Percentiles rank a stretch among this genome's conserved stretches.
phyloP scores from a whole-genome alignment of 2,113 vertebrate genomes.

The Cardinalis cardinalis region DNA sequence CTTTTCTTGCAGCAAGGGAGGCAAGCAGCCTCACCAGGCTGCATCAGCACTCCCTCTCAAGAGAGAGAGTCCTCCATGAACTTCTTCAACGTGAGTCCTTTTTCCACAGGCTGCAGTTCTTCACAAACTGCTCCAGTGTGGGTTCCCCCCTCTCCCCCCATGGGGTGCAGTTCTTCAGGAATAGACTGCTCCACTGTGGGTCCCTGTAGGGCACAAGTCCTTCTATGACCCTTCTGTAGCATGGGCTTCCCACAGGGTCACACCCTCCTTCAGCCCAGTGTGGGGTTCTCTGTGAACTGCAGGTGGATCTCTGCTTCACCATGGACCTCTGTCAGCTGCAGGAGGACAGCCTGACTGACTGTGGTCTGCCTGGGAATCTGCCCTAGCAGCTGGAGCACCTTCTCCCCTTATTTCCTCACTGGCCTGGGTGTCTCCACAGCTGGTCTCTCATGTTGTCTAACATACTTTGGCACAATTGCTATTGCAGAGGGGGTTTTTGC shows the following conservation, averaged over 20 bases:
- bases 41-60: neutral
- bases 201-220: neutral
- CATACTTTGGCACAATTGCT: neutral
- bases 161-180: neutral
- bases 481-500: neutral
- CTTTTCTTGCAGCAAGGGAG: neutral
- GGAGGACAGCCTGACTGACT: neutral
- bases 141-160: rapidly evolving
- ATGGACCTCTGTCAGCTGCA: rapidly evolving
- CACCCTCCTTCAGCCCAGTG: rapidly evolving
- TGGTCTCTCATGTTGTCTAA: neutral
- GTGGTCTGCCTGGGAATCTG: neutral
- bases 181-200: neutral
- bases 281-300: neutral
- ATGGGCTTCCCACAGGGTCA: neutral
- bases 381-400: neutral
- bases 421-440: neutral
- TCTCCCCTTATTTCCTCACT: neutral
- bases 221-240: neutral
- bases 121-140: rapidly evolving
- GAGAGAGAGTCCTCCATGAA: neutral
- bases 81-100: rapidly evolving
- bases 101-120: neutral
- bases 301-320: neutral
- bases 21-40: neutral